phyloP scores from a whole-genome alignment of 2,797 vertebrate species.

The Anguilla marmorata region DNA sequence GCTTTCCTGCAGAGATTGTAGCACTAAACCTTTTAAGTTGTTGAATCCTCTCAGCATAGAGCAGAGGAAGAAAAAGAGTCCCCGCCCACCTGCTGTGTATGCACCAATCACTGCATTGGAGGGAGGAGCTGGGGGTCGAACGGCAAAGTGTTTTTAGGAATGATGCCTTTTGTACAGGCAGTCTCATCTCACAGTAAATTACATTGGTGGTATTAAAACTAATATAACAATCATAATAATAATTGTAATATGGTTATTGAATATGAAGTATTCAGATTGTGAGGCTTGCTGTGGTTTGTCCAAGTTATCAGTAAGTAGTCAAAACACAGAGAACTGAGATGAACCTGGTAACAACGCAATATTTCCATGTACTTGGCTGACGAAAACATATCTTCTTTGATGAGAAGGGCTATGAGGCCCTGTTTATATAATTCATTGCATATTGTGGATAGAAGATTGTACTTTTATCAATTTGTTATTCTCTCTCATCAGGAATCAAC shows the following conservation, averaged over 20 bases:
- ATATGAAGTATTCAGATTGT: not conserved
- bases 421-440: not conserved
- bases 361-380: not conserved
- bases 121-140: not conserved
- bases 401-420: not conserved
- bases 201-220: not conserved
- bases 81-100: not conserved
- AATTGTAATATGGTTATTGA: not conserved
- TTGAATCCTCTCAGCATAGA: slow-evolving; percentile 31
- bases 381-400: not conserved
- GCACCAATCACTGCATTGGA: not conserved
- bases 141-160: slow-evolving; percentile 4
- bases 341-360: not conserved
- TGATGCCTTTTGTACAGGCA: not conserved
- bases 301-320: not conserved
- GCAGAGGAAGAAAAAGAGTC: not conserved
- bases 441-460: not conserved
- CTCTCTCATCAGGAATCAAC: not conserved
- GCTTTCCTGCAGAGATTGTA: slow-evolving; percentile 14
- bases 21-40: slow-evolving; percentile 40
- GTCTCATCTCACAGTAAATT: not conserved
- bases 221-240: not conserved
- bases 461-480: not conserved
- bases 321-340: not conserved
- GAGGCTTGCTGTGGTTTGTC: not conserved